phyloP scores from a whole-genome alignment of 2,113 vertebrate genomes.

The Gymnobelideus leadbeateri region DNA sequence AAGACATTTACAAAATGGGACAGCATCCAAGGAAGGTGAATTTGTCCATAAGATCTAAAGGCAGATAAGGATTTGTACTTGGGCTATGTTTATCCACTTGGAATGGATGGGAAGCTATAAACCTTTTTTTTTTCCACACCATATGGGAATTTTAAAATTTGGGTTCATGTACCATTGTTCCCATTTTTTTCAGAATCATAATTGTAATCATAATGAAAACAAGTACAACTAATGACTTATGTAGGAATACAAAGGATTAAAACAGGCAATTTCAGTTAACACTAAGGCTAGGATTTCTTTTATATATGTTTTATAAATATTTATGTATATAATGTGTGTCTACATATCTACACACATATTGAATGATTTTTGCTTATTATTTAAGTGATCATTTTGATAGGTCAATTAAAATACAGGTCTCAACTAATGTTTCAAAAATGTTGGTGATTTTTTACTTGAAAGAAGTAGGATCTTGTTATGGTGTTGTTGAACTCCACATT shows the following conservation, averaged over 20 bases:
- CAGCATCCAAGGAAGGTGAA: neutral
- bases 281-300: constrained; percentile 38
- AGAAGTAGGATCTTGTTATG: constrained; percentile 45
- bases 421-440: neutral
- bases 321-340: constrained; percentile 4
- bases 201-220: constrained; percentile 63
- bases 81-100: constrained; percentile 43
- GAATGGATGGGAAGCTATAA: constrained; percentile 48
- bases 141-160: constrained; percentile 51
- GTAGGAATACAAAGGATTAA: constrained; percentile 55
- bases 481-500: constrained; percentile 39
- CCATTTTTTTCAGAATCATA: constrained; percentile 53
- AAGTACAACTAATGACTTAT: constrained; percentile 45
- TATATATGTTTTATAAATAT: constrained; percentile 50
- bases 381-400: neutral
- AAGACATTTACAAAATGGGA: neutral
- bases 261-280: constrained; percentile 45
- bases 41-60: neutral
- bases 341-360: neutral
- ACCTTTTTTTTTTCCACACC: constrained; percentile 50
- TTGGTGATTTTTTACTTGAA: neutral
- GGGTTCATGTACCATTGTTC: constrained; percentile 35
- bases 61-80: neutral
- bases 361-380: neutral
- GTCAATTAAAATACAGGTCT: neutral